These are phyloP conservation scores for Argya squamiceps DNA, from an alignment of 2,797 vertebrate genomes.

Conservation along the genomic window DNA sequence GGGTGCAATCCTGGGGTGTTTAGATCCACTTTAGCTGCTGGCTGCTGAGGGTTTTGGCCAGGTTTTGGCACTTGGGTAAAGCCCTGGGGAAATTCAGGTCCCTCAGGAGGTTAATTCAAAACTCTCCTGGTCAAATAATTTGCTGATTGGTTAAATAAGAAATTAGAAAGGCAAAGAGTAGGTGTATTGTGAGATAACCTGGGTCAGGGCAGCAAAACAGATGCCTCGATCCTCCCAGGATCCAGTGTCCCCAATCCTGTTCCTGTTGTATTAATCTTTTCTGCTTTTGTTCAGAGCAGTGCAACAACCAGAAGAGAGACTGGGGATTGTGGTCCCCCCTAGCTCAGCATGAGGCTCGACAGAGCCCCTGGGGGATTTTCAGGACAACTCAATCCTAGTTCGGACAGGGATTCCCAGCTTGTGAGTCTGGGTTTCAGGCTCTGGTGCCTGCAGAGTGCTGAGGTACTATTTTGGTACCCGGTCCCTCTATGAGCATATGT, in stretches of 20 bases:
- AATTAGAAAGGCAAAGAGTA: background rate
- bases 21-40: background rate
- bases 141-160: background rate
- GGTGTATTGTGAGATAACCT: background rate
- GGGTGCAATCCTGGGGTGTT: background rate
- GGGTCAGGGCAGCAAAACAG: background rate
- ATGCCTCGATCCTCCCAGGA: rapidly evolving
- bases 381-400: background rate
- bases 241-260: rapidly evolving
- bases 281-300: background rate
- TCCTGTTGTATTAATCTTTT: background rate
- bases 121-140: background rate
- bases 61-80: background rate
- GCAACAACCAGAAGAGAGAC: background rate
- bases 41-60: background rate
- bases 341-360: rapidly evolving
- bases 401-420: background rate
- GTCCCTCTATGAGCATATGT: background rate
- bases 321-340: too few species aligned
- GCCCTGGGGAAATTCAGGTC: background rate
- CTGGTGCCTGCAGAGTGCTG: background rate
- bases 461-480: background rate
- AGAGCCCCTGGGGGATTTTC: background rate
- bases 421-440: background rate
- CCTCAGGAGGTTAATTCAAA: background rate